Percentiles rank a stretch among this genome's conserved stretches.
Conservation (phyloP, 1,140 invertebrate species). For the Palaemon carinicauda region DNA sequence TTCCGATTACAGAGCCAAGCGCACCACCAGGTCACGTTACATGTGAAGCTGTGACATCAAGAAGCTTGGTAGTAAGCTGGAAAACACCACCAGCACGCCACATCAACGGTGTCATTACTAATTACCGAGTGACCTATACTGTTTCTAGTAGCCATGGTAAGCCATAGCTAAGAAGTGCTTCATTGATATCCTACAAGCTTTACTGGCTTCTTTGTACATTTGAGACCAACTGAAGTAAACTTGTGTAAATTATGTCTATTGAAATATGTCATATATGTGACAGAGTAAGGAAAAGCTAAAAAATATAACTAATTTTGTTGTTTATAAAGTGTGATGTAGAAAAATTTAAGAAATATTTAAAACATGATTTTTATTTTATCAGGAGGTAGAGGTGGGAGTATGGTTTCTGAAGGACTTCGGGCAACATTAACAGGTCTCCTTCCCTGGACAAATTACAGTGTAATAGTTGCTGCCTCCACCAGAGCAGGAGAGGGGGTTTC, state of each 20-base stretch:
- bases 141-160: slow-evolving; percentile 86
- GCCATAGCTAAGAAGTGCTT: slow-evolving; percentile 62
- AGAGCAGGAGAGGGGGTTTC: slow-evolving; percentile 94
- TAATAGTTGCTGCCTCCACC: slow-evolving; percentile 93
- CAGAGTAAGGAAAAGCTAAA: too few relatives aligned
- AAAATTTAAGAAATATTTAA: neutral
- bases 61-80: slow-evolving; percentile 93
- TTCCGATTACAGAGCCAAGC: slow-evolving; percentile 71
- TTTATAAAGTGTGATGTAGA: neutral
- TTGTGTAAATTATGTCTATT: too few relatives aligned
- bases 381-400: neutral
- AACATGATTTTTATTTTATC: neutral
- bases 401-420: slow-evolving; percentile 72
- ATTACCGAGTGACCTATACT: slow-evolving; percentile 95
- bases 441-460: slow-evolving; percentile 96
- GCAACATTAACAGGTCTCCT: slow-evolving; percentile 89
- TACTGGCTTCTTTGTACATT: neutral
- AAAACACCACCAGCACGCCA: slow-evolving; percentile 86
- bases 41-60: slow-evolving; percentile 89
- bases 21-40: slow-evolving; percentile 90
- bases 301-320: neutral
- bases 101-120: slow-evolving; percentile 93
- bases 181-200: neutral
- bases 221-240: neutral
- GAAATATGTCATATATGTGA: too few relatives aligned